Percentiles rank a stretch among this genome's conserved stretches.
phyloP scores from a whole-genome alignment of 1,140 invertebrate species.

The Drosophila ogumai region DNA sequence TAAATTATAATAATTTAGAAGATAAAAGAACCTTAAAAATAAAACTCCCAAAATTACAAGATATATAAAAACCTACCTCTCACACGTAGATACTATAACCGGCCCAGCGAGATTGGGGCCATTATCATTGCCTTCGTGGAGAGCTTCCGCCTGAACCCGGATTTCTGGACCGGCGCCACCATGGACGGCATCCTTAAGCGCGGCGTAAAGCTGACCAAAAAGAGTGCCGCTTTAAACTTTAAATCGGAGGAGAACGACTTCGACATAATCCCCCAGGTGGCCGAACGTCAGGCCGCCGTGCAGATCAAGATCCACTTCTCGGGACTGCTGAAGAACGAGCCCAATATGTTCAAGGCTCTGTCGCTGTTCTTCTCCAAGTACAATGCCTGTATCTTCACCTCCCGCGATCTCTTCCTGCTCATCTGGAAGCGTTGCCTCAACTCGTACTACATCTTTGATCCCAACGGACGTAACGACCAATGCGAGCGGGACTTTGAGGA shows the following conservation, averaged over 20 bases:
- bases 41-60: not conserved
- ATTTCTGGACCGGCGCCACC: conserved; percentile 76
- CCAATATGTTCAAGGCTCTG: conserved; percentile 74
- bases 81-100: conserved; percentile 46
- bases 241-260: conserved; percentile 64
- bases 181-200: conserved; percentile 73
- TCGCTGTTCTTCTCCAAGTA: conserved; percentile 72
- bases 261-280: conserved; percentile 75
- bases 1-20: not conserved
- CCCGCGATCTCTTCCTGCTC: conserved; percentile 67
- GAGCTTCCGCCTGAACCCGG: conserved; percentile 75
- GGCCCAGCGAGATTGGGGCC: conserved; percentile 70
- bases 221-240: conserved; percentile 54
- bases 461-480: conserved; percentile 68
- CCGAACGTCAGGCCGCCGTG: conserved; percentile 58
- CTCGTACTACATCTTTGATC: conserved; percentile 79
- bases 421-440: conserved; percentile 81
- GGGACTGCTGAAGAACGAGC: conserved; percentile 67
- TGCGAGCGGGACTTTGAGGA: conserved; percentile 66
- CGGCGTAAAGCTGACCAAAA: conserved; percentile 62
- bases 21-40: not conserved
- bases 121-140: conserved; percentile 77
- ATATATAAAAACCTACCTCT: not conserved
- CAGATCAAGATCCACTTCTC: conserved; percentile 67
- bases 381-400: conserved; percentile 73